These are phyloP conservation scores for Phaetusa simplex DNA, from an alignment of 2,113 vertebrate genomes.

Conservation along the genomic window DNA sequence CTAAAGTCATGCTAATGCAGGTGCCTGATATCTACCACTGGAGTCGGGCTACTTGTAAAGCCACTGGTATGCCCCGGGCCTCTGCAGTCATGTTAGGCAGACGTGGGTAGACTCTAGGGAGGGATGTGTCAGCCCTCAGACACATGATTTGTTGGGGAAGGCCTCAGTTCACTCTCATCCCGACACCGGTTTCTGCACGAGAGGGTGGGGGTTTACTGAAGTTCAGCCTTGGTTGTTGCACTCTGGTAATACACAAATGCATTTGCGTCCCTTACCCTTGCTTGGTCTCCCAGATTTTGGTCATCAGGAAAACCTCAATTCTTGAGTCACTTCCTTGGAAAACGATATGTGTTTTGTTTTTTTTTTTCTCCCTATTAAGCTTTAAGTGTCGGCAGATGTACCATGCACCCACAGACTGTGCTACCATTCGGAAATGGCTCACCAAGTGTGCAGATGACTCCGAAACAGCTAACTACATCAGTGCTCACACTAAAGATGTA, in stretches of 20 bases:
- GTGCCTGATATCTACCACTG: not conserved
- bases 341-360: not conserved
- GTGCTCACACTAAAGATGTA: conserved; percentile 99
- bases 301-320: not conserved
- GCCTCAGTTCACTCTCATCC: not conserved
- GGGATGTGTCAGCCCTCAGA: not conserved
- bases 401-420: conserved; percentile 98
- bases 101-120: not conserved
- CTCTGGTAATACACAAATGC: not conserved
- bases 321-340: not conserved
- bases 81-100: not conserved
- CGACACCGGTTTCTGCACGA: not conserved
- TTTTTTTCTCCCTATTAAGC: conserved; percentile 65
- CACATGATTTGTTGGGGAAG: fast-evolving
- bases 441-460: conserved; percentile 99
- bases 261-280: not conserved
- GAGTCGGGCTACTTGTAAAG: not conserved
- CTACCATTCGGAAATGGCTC: conserved; percentile 97
- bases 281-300: not conserved
- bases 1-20: not conserved
- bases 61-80: not conserved
- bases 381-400: conserved; percentile 99
- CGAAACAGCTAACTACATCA: conserved; percentile 99
- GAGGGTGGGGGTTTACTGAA: not conserved
- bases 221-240: not conserved